Evolutionary conservation across 2,797 vertebrate genomes (phyloP).

Genomic region (Coreius guichenoti): DNA sequence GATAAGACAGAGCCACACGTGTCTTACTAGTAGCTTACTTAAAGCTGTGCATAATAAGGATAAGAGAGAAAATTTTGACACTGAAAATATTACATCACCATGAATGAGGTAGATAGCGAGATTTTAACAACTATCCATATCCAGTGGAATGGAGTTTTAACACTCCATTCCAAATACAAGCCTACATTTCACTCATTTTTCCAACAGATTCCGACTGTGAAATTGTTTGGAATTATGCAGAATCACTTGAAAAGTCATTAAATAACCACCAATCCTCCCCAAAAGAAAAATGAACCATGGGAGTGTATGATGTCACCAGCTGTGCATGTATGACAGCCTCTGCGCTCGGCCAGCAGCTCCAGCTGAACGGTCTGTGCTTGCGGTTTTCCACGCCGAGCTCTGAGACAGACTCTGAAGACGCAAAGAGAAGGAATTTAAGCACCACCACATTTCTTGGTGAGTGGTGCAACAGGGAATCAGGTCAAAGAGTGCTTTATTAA

Average conservation of each 20-base stretch:
- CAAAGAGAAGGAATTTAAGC: conserved; percentile 31
- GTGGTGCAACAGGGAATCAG: conserved; percentile 40
- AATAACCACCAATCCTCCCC: conserved; percentile 10
- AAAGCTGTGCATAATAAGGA: background rate
- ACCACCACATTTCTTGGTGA: conserved; percentile 38
- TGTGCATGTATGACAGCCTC: conserved; percentile 27
- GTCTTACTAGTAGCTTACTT: background rate
- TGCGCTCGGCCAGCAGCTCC: background rate
- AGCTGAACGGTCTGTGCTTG: conserved; percentile 24
- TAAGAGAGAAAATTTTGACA: background rate
- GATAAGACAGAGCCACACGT: background rate
- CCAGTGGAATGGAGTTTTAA: background rate
- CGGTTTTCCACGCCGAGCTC: conserved; percentile 26
- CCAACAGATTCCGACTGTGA: background rate
- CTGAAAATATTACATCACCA: background rate
- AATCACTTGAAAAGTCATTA: conserved; percentile 6
- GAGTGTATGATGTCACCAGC: conserved; percentile 41
- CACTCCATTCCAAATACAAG: background rate
- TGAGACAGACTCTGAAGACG: conserved; percentile 19
- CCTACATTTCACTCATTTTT: background rate
- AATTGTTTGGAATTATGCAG: conserved; percentile 6
- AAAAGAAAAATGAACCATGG: conserved; percentile 23
- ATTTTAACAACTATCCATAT: too few relatives aligned
- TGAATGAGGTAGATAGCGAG: background rate
- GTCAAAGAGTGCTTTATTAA: conserved; percentile 52